Evolutionary conservation across 2,888 invertebrate genomes (phyloP), one percentile per base, ranked within the genome.

Genomic region (Synergus japonicus): DNA sequence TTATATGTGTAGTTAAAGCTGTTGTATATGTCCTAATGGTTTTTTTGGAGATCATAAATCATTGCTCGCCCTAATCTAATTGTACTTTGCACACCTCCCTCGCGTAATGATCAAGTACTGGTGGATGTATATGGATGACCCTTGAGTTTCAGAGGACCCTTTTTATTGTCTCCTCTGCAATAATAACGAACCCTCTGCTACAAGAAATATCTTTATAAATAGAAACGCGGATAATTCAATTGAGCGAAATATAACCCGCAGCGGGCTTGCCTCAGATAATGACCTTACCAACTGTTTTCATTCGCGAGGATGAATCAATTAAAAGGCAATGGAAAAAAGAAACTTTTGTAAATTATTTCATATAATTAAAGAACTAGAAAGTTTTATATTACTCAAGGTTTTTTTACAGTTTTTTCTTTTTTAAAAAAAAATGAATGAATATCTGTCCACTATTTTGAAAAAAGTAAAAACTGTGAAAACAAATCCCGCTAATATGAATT

Each of bases 121-220:
- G 43, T 66, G 44, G 10, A 41, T 66, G 66, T 41, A 41, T 66
- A 66, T 66, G n/a, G 46, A 46, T 46, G 46, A 46, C 41, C 66
- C 66, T 66, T 18, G 18, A 13, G 58, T 66, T 66, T 66, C 41
- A 43, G 65, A 66, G 65, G 41, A 69, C 46, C 69, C 69, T 69
- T 69, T 29, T 49, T 15, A 69, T 69, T 69, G 69, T 69, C 69
- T 69, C 69, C 13, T 29, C 46, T 69, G 49, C 46, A 69, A 69
- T 69, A 69, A 69, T 73, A 73, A 73, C 49, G 69, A 73, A 73
- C 69, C 69, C 69, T 73, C 37, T 13, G 37, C 15, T 37, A n/a
- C 9, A 67, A 67, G 49, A 73, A 73, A 54, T 73, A 37, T 73
- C 69, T 49, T 49, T 49, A 49, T 73, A 73, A 73, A 73, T 73